Percentiles rank a stretch among this genome's conserved stretches.
Evolutionary conservation across 2,797 vertebrate species (phyloP).

Genomic region (Eidolon dupreanum): DNA sequence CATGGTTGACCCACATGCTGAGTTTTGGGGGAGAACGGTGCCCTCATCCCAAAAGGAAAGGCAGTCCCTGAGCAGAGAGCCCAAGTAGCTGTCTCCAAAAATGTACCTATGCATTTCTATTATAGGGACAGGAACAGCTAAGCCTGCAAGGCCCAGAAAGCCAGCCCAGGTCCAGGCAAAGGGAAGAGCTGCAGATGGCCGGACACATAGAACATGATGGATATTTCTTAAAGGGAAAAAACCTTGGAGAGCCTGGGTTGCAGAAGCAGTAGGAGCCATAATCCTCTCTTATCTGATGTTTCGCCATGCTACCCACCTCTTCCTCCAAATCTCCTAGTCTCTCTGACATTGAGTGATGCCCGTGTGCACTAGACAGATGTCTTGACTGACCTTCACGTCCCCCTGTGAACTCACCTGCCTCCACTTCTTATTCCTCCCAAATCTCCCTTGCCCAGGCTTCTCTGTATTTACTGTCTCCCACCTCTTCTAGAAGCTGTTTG

Average conservation of each 20-base stretch:
- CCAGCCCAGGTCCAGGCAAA: neutral
- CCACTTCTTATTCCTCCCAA: neutral
- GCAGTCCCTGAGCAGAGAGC: neutral
- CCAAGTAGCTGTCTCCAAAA: neutral
- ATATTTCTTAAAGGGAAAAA: neutral
- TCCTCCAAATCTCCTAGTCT: neutral
- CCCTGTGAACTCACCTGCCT: rapidly evolving
- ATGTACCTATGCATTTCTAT: neutral
- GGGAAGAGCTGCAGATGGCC: neutral
- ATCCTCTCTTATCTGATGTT: neutral
- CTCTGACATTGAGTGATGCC: neutral
- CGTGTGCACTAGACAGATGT: neutral
- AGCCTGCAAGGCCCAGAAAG: neutral
- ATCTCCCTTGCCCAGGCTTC: neutral
- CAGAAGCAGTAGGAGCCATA: neutral
- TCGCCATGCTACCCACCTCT: neutral
- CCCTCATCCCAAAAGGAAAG: neutral
- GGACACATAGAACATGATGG: neutral
- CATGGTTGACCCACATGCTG: neutral
- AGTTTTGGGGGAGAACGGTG: neutral
- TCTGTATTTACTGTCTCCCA: rapidly evolving
- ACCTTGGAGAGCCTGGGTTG: neutral
- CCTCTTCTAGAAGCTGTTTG: neutral
- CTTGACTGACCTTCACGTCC: neutral
- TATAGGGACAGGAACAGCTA: neutral